Evolutionary conservation across 2,797 vertebrate genomes (phyloP).

Genomic region (Anguilla pacifica): DNA sequence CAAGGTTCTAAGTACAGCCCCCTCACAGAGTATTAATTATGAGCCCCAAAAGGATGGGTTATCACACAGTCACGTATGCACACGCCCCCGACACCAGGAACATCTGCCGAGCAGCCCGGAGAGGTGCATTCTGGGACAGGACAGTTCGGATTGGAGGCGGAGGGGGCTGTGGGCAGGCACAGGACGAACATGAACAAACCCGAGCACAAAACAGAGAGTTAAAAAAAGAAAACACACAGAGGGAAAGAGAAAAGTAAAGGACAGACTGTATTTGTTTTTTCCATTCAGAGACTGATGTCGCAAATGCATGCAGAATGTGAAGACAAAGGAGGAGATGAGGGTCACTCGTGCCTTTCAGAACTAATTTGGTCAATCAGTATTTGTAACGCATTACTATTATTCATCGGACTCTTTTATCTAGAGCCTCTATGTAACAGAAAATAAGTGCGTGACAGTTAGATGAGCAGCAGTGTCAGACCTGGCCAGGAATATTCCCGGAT

Average conservation of each 20-base stretch:
- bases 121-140: slow-evolving; percentile 67
- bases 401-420: too few species aligned
- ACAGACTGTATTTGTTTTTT: slow-evolving; percentile 55
- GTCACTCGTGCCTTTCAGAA: too few species aligned
- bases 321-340: too few species aligned
- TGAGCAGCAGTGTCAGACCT: too few species aligned
- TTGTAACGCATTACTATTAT: too few species aligned
- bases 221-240: slow-evolving; percentile 43
- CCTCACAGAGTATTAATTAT: slow-evolving; percentile 11
- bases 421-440: too few species aligned
- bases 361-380: too few species aligned
- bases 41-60: background rate
- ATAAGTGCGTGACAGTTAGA: too few species aligned
- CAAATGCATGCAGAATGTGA: slow-evolving; percentile 36
- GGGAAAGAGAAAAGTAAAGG: slow-evolving; percentile 66
- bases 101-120: slow-evolving; percentile 65
- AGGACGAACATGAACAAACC: slow-evolving; percentile 27
- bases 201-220: background rate
- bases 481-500: slow-evolving; percentile 53
- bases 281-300: slow-evolving; percentile 56
- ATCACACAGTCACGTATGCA: slow-evolving; percentile 11
- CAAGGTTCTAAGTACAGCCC: slow-evolving; percentile 24
- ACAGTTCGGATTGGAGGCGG: slow-evolving; percentile 7
- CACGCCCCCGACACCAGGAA: slow-evolving; percentile 46
- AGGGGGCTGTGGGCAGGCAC: slow-evolving; percentile 53